Evolutionary conservation across 2,113 vertebrate genomes (phyloP).

Genomic region (Tetrax tetrax): DNA sequence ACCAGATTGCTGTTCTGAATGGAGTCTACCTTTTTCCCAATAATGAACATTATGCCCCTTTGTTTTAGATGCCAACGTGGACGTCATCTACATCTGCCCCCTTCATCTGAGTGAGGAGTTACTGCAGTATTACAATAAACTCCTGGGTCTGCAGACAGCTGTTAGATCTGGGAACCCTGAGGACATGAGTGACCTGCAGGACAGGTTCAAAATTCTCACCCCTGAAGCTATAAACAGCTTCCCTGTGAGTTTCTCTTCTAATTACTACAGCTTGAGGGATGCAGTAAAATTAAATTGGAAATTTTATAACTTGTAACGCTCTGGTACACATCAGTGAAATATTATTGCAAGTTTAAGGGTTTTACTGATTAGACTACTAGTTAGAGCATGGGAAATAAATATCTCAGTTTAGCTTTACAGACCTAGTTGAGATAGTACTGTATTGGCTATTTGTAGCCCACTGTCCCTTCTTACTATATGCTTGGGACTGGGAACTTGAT

Average conservation of each 20-base stretch:
- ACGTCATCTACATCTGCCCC: conserved; percentile 90
- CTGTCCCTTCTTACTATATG: conserved; percentile 26
- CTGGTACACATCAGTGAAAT: conserved; percentile 82
- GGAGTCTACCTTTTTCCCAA: conserved; percentile 39
- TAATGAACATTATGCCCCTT: conserved; percentile 60
- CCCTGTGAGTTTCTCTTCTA: conserved; percentile 85
- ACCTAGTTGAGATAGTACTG: conserved; percentile 51
- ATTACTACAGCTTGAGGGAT: conserved; percentile 78
- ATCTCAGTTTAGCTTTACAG: conserved; percentile 75
- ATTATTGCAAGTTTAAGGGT: conserved; percentile 81
- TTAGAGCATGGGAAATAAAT: conserved; percentile 77
- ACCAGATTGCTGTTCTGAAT: not conserved
- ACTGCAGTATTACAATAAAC: conserved; percentile 83
- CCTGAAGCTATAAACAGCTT: conserved; percentile 89
- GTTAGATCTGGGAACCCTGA: conserved; percentile 72
- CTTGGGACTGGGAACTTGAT: conserved; percentile 44
- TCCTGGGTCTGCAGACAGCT: conserved; percentile 82
- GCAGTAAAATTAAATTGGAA: conserved; percentile 85
- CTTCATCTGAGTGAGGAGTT: conserved; percentile 81
- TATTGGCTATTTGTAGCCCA: conserved; percentile 28
- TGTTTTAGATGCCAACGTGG: conserved; percentile 86
- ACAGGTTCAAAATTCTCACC: conserved; percentile 89
- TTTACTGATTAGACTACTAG: conserved; percentile 81
- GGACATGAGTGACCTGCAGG: conserved; percentile 74
- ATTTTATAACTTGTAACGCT: conserved; percentile 83